A percentile compares a stretch with the other conserved stretches of the same genome.
phyloP scores from a whole-genome alignment of 2,797 vertebrate genomes.

The Aeoliscus strigatus region DNA sequence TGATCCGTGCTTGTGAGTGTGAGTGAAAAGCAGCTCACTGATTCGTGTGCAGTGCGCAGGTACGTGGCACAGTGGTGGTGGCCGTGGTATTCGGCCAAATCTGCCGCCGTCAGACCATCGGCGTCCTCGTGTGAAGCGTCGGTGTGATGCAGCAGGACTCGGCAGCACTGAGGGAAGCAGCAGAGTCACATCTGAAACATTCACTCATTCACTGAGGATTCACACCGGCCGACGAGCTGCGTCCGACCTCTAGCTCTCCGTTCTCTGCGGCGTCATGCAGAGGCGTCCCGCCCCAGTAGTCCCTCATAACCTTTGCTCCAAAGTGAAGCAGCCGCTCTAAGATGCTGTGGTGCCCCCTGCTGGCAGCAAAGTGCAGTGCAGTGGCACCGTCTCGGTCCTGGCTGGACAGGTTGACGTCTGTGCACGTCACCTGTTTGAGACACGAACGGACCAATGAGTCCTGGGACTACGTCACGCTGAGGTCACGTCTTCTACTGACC shows the following conservation, averaged over 20 bases:
- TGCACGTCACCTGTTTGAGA: constrained; percentile 67
- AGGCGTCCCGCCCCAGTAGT: constrained; percentile 82
- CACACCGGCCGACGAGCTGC: not conserved
- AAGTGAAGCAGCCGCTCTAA: constrained; percentile 75
- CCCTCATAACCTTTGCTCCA: constrained; percentile 74
- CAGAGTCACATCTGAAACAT: not conserved
- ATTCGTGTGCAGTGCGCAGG: constrained; percentile 64
- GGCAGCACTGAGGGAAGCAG: constrained; percentile 74
- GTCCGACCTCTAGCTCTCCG: constrained; percentile 77
- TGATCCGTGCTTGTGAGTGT: too few species aligned
- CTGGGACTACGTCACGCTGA: not conserved
- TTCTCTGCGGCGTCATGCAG: constrained; percentile 86
- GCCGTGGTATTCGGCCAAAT: constrained; percentile 81
- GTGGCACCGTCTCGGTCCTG: constrained; percentile 81
- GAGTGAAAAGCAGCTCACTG: constrained; percentile 73
- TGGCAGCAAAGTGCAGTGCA: constrained; percentile 84
- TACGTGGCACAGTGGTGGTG: constrained; percentile 77
- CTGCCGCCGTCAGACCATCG: constrained; percentile 77
- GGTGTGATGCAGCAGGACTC: constrained; percentile 72
- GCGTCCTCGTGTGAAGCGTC: constrained; percentile 69
- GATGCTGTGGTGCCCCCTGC: constrained; percentile 78
- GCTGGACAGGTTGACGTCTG: constrained; percentile 66
- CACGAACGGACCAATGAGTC: not conserved
- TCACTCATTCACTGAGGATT: not conserved
- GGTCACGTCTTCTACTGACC: constrained; percentile 61